Percentiles rank a stretch among this genome's conserved stretches.
phyloP scores from a whole-genome alignment of 2,888 invertebrate species.

The Parthenolecanium corni region DNA sequence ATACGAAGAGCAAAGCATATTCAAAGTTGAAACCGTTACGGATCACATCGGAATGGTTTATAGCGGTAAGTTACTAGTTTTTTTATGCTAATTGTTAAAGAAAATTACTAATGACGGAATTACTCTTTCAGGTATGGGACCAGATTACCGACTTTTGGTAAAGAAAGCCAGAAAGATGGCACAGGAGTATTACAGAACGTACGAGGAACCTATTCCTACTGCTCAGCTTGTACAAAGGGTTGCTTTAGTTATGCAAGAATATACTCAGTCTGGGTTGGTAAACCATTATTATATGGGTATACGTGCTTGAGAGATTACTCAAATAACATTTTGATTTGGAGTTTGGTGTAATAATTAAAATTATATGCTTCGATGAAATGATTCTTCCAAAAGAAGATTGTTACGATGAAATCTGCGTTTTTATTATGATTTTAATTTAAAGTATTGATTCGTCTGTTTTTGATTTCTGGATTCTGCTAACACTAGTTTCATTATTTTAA shows the following conservation, averaged over 20 bases:
- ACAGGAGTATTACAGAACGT: conserved; percentile 81
- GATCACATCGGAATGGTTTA: conserved; percentile 96
- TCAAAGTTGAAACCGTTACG: conserved; percentile 92
- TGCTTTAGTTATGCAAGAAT: conserved; percentile 98
- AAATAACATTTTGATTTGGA: too few relatives aligned
- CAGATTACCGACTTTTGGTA: conserved; percentile 79
- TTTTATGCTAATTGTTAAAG: not conserved
- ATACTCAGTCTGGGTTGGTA: conserved; percentile 86
- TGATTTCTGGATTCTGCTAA: too few relatives aligned
- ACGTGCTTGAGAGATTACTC: too few relatives aligned
- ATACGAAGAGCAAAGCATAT: conserved; percentile 92
- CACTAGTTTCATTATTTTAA: too few relatives aligned
- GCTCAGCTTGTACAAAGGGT: conserved; percentile 90
- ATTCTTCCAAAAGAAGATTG: too few relatives aligned
- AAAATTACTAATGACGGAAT: too few relatives aligned
- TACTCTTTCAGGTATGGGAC: conserved; percentile 61
- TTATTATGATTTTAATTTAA: too few relatives aligned
- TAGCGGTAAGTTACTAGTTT: conserved; percentile 47
- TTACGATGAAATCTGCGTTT: too few relatives aligned
- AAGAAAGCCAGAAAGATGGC: conserved; percentile 90
- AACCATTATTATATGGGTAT: too few relatives aligned
- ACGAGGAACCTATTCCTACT: conserved; percentile 91
- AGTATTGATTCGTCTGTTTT: too few relatives aligned
- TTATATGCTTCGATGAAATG: conserved; percentile 1
- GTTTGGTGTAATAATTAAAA: too few relatives aligned